Percentiles rank a stretch among this genome's conserved stretches.
phyloP scores from a whole-genome alignment of 23 tunicate species.

The Phallusia fumigata region DNA sequence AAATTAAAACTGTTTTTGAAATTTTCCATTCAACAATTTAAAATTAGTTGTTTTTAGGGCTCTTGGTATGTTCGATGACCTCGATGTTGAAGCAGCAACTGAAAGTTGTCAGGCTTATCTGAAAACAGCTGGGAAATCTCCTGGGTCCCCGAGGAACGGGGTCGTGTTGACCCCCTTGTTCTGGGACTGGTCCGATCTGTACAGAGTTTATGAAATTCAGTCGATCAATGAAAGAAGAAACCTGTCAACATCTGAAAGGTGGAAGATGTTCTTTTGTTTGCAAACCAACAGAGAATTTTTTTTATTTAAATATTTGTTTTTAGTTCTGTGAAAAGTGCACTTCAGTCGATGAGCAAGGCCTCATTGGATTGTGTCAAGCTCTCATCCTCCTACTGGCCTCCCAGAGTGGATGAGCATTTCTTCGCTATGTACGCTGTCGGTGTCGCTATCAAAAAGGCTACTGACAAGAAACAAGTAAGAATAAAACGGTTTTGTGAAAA shows the following conservation, averaged over 20 bases:
- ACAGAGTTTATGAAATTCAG: conserved; percentile 33
- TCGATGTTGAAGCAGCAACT: conserved; percentile 13
- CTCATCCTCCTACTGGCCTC: conserved; percentile 41
- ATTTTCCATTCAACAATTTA: too few species aligned
- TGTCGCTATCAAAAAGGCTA: conserved; percentile 37
- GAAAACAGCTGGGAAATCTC: conserved; percentile 13
- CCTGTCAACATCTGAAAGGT: background rate
- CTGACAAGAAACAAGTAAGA: conserved; percentile 40
- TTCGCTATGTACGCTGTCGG: conserved; percentile 28
- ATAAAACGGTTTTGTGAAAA: too few species aligned
- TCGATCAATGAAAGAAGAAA: background rate
- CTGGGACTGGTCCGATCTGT: conserved; percentile 35
- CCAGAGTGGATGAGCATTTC: conserved; percentile 39
- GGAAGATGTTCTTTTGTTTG: too few species aligned
- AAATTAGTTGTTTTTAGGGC: too few species aligned
- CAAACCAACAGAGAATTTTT: too few species aligned
- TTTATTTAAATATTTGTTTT: too few species aligned
- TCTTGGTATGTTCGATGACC: conserved; percentile 51
- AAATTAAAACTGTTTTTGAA: too few species aligned
- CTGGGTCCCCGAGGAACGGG: conserved; percentile 19
- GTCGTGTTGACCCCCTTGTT: conserved; percentile 3
- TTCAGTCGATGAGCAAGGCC: conserved; percentile 15
- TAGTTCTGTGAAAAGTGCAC: background rate
- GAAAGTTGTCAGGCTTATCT: conserved; percentile 18
- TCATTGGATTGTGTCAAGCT: conserved; percentile 41